phyloP scores from a whole-genome alignment of 2,888 invertebrate genomes.

The Celastrina argiolus region DNA sequence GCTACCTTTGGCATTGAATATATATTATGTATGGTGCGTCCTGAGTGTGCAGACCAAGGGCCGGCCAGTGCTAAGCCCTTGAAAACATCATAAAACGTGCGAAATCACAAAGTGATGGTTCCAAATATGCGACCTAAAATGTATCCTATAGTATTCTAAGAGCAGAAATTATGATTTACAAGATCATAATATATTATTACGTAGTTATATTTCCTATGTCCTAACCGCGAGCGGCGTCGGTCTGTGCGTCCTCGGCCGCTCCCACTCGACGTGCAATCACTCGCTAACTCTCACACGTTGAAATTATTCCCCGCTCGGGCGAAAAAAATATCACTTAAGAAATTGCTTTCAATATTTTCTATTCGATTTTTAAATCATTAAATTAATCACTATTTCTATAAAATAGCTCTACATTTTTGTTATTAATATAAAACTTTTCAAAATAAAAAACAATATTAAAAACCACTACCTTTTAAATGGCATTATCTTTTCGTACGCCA shows the following conservation, averaged over 20 bases:
- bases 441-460: constrained; percentile 20
- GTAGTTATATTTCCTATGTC: neutral
- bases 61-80: constrained; percentile 7
- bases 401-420: constrained; percentile 13
- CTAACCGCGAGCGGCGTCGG: neutral
- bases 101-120: constrained; percentile 19
- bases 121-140: constrained; percentile 15
- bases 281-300: neutral
- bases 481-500: constrained; percentile 31
- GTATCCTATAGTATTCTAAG: constrained; percentile 18
- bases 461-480: constrained; percentile 22
- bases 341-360: constrained; percentile 40
- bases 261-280: constrained; percentile 3
- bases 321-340: constrained; percentile 35
- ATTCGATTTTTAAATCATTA: constrained; percentile 33
- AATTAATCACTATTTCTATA: constrained; percentile 20
- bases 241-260: neutral
- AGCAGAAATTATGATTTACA: constrained; percentile 18
- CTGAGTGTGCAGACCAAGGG: constrained; percentile 20
- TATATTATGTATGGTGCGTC: constrained; percentile 16
- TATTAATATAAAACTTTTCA: constrained; percentile 19
- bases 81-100: constrained; percentile 21
- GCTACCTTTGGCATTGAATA: constrained; percentile 44
- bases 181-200: constrained; percentile 6
- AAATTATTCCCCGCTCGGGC: constrained; percentile 2